Base-by-base conservation (phyloP, 2,888 invertebrate genomes). In the Apeira syringaria region DNA sequence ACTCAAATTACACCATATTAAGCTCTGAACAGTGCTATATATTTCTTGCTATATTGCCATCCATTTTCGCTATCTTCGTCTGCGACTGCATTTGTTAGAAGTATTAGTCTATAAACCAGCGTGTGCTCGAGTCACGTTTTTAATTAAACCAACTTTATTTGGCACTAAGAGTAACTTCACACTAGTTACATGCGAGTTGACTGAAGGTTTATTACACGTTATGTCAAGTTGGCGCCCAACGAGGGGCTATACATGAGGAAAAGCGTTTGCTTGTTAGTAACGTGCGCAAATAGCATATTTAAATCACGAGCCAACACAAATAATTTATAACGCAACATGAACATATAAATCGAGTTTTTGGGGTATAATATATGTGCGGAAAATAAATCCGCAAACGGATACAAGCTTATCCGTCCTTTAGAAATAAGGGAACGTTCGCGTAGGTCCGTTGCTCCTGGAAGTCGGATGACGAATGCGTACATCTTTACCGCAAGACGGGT, bases 401-500 rank as follows among this genome's bases (percentile, higher is more conserved):
- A 79, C 74, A 73, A 76, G 74, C 74, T 76, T 78, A 79, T 75
- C 74, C 74, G 64, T 72, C 74, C 75, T 80, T 70, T 76, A 71
- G 76, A 78, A 80, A 79, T 74, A 77, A 67, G 72, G 74, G 70
- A 68, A 71, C 60, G 64, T 48, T 55, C 55, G 62, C 59, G 33
- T 22, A 65, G 61, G 73, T 72, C 72, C 68, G 67, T 64, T 58
- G 54, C 59, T 56, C 62, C 53, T 66, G 73, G 70, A 75, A 73
- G 71, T 68, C 60, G 69, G 72, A 79, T 84, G 87, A 87, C 78
- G 80, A 82, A 87, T 86, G 80, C 59, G 71, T 71, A 61, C 68
- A 66, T 74, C 60, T 74, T 68, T 68, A 68, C 66, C 69, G 47
- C 62, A 66, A 68, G 83, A 85, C 83, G 74, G 81, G 81, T 76